A percentile compares a stretch with the other conserved stretches of the same genome.
Evolutionary conservation across 2,797 vertebrate genomes (phyloP).

Genomic region (Rallus crepitans): DNA sequence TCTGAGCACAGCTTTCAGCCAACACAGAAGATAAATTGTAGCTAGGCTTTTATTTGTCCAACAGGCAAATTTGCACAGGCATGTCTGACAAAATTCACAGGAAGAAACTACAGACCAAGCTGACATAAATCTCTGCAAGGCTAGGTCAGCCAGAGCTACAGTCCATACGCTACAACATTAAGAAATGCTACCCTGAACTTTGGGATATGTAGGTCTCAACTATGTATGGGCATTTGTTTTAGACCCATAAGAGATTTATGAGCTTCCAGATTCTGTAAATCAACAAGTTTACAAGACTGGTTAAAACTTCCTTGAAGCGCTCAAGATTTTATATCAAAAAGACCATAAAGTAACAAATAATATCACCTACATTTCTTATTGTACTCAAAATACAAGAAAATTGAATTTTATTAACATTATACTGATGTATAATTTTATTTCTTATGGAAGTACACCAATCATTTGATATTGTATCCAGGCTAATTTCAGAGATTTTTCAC

Average conservation of each 20-base stretch:
- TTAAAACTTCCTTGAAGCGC: neutral
- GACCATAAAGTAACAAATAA: neutral
- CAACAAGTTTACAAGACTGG: neutral
- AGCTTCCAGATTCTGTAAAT: neutral
- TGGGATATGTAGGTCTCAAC: neutral
- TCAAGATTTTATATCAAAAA: neutral
- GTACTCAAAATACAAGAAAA: neutral
- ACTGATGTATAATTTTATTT: neutral
- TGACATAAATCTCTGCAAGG: neutral
- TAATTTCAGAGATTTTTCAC: neutral
- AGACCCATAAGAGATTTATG: fast-evolving
- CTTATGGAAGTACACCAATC: neutral
- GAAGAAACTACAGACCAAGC: neutral
- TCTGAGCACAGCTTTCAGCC: too few relatives aligned
- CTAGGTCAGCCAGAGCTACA: neutral
- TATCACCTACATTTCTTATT: neutral
- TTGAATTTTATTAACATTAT: neutral
- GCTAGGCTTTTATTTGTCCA: too few relatives aligned
- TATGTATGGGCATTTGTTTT: neutral
- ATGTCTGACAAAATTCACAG: neutral
- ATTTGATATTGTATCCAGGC: neutral
- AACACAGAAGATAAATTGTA: too few relatives aligned
- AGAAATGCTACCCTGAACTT: neutral
- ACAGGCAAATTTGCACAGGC: neutral
- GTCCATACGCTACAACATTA: neutral